Conservation (phyloP, 2,888 invertebrate genomes). For the Macrophya annulata region DNA sequence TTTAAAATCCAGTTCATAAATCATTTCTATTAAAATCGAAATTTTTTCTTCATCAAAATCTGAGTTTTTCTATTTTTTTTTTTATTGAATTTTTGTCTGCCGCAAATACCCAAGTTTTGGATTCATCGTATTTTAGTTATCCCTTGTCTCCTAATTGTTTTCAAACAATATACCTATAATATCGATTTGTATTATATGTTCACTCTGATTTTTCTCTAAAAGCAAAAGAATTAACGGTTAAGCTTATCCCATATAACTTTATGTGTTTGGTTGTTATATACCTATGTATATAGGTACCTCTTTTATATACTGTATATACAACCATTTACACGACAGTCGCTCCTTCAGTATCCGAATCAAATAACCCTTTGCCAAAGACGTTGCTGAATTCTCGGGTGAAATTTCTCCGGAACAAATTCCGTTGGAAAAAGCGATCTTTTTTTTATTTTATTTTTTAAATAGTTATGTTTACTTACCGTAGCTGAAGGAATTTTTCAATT, state of each 20-base stretch:
- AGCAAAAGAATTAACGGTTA: slow-evolving; percentile 1
- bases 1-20: too few relatives aligned
- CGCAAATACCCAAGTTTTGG: neutral
- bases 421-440: neutral
- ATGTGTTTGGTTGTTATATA: neutral
- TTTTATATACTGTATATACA: neutral
- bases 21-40: too few relatives aligned
- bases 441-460: too few relatives aligned
- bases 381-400: neutral
- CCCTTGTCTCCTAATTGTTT: neutral
- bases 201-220: neutral
- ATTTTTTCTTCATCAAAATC: too few relatives aligned
- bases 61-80: too few relatives aligned
- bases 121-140: neutral
- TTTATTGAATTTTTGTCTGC: too few relatives aligned
- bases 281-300: neutral
- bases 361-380: neutral
- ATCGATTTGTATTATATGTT: neutral
- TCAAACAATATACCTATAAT: neutral
- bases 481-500: neutral
- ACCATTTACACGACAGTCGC: neutral
- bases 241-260: neutral
- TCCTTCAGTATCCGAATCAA: neutral
- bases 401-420: neutral
- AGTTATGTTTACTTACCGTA: neutral